Percentiles rank a stretch among this genome's conserved stretches.
phyloP scores from a whole-genome alignment of 2,888 invertebrate genomes.

The Harpalus rubripes region DNA sequence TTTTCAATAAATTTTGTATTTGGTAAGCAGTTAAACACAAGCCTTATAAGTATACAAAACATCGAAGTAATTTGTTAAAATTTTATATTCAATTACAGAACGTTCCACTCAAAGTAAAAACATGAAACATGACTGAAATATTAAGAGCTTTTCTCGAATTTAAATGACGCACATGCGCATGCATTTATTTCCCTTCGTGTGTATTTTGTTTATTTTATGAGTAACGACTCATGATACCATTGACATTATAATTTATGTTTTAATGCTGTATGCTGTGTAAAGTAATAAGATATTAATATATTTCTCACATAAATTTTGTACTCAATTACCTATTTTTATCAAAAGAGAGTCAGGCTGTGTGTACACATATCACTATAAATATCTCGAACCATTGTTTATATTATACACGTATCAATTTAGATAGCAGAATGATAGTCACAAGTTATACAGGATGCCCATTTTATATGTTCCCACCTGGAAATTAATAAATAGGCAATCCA shows the following conservation, averaged over 20 bases:
- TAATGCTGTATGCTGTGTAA: not conserved
- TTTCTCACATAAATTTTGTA: not conserved
- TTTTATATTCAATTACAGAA: not conserved
- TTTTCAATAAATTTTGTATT: too few species aligned
- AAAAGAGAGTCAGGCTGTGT: not conserved
- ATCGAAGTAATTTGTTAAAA: not conserved
- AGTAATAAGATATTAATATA: conserved; percentile 9
- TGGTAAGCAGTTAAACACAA: too few species aligned
- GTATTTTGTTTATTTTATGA: conserved; percentile 26
- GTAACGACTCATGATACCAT: conserved; percentile 12
- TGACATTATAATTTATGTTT: conserved; percentile 28
- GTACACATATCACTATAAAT: conserved; percentile 9
- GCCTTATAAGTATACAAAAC: too few species aligned
- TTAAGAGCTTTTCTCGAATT: conserved; percentile 12
- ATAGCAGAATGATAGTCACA: too few species aligned
- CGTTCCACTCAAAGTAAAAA: not conserved
- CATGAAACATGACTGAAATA: conserved; percentile 7
- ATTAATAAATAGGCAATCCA: too few species aligned
- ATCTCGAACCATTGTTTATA: not conserved
- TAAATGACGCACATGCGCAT: conserved; percentile 10
- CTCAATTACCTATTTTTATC: not conserved
- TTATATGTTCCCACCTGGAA: too few species aligned
- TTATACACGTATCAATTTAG: too few species aligned
- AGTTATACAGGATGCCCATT: too few species aligned
- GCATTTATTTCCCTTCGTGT: not conserved